Evolutionary conservation across 2,113 vertebrate species (phyloP).

Genomic region (Stigmatopora argus): DNA sequence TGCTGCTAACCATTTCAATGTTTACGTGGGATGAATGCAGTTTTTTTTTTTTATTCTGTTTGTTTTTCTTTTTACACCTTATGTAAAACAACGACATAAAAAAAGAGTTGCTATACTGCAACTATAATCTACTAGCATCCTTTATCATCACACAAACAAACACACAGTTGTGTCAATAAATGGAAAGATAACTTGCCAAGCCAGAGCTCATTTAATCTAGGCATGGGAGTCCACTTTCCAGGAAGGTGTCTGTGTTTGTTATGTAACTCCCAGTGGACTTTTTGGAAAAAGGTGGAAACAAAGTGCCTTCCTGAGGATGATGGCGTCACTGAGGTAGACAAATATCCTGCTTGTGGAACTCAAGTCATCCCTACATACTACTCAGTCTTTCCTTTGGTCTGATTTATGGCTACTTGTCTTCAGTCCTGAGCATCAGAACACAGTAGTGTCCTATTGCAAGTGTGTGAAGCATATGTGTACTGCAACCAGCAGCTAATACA

Average conservation of each 20-base stretch:
- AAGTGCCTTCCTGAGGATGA: constrained; percentile 13
- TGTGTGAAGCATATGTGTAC: neutral
- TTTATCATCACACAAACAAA: neutral
- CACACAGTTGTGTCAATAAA: constrained; percentile 7
- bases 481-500: neutral
- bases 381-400: neutral
- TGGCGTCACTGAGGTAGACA: constrained; percentile 5
- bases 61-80: neutral
- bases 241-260: constrained; percentile 14
- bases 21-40: neutral
- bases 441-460: neutral
- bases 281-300: constrained; percentile 10
- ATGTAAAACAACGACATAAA: neutral
- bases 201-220: constrained; percentile 12
- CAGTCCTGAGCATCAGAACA: neutral
- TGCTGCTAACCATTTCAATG: neutral
- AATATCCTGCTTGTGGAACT: constrained; percentile 7
- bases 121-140: neutral
- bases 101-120: neutral
- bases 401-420: constrained; percentile 4
- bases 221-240: constrained; percentile 2
- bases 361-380: constrained; percentile 13
- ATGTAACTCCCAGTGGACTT: constrained; percentile 23
- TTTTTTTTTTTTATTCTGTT: neutral
- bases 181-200: constrained; percentile 5